These are phyloP conservation scores for Drosophila affinis DNA, from an alignment of 2,888 invertebrate genomes.

Conservation along the genomic window DNA sequence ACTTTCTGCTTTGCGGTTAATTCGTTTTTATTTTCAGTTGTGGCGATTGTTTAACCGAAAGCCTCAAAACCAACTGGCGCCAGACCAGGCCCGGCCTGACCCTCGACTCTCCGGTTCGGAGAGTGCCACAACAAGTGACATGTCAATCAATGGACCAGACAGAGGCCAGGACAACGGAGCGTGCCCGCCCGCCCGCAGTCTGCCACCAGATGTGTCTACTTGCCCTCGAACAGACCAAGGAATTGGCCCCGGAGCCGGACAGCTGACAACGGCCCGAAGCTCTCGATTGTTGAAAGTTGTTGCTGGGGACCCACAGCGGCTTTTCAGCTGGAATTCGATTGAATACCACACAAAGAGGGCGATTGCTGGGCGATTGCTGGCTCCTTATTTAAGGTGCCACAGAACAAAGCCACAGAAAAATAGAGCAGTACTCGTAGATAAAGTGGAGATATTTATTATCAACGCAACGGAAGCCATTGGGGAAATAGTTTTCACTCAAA, in stretches of 20 bases:
- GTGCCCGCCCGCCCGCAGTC: conserved; percentile 1
- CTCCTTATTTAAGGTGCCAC: not conserved
- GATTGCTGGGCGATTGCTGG: not conserved
- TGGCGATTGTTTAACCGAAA: conserved; percentile 30
- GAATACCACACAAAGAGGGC: not conserved
- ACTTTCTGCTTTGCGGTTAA: conserved; percentile 44
- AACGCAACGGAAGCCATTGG: conserved; percentile 32
- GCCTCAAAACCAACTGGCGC: conserved; percentile 34
- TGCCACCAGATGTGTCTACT: conserved; percentile 8
- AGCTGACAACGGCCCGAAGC: conserved; percentile 1
- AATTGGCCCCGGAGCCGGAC: not conserved
- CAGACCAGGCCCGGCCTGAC: conserved; percentile 4
- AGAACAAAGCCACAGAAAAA: not conserved
- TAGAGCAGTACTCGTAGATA: not conserved
- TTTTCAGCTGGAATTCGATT: not conserved
- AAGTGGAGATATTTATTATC: conserved; percentile 17
- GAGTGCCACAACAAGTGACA: conserved; percentile 37
- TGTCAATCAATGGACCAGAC: conserved; percentile 42
- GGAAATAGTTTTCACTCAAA: conserved; percentile 7
- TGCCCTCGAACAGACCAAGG: not conserved
- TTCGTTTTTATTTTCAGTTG: conserved; percentile 33
- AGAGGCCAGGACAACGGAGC: not conserved
- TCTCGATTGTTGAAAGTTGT: not conserved
- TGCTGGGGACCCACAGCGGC: not conserved
- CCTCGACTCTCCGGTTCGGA: not conserved